Base-by-base conservation (phyloP, 2,797 vertebrate species). In the Pipistrellus nathusii region DNA sequence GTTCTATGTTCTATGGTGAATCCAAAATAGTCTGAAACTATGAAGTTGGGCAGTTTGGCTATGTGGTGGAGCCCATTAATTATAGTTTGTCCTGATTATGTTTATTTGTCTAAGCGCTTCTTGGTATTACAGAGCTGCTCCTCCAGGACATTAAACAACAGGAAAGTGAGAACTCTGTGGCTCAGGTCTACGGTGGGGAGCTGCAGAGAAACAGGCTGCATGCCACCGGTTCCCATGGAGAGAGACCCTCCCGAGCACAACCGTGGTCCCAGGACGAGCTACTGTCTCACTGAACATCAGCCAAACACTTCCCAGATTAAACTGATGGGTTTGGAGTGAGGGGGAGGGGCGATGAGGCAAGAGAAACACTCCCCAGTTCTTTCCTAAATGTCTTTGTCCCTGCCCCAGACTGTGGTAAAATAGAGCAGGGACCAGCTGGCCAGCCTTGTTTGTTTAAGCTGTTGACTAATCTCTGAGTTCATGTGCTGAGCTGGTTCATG, bases 401-500 rank as follows among this genome's bases (percentile, higher is more conserved):
- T 97, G 97, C 91, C 97, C 97, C 96, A 98, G 98, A 98, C 98
- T 98, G 98, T 97, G 98, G 98, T 98, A 95, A 98, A 92, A 96
- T 94, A 97, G 90, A 96, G 90, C 96, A 97, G 98, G 97, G 97
- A 98, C 96, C 97, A 97, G 97, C 98, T 97, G 97, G 97, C 96
- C 97, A 98, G 94, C 85, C 72, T 96, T 98, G 98, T 98, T 98
- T 98, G 97, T 97, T 97, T 98, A 98, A 98, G 97, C 92, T 97
- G 98, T 98, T 98, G 98, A 98, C 98, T 98, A 98, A 98, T 98
- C 98, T 98, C 97, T 96, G 98, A 98, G 98, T 98, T 98, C 98
- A 97, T 98, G 97, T 98, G 98, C 98, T 98, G 96, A 98, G 97
- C 96, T 98, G 96, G 98, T 98, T 98, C 98, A 97, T 96, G 98